These are phyloP conservation scores for Salvator merianae DNA, from an alignment of 2,113 vertebrate genomes.

Conservation along the genomic window DNA sequence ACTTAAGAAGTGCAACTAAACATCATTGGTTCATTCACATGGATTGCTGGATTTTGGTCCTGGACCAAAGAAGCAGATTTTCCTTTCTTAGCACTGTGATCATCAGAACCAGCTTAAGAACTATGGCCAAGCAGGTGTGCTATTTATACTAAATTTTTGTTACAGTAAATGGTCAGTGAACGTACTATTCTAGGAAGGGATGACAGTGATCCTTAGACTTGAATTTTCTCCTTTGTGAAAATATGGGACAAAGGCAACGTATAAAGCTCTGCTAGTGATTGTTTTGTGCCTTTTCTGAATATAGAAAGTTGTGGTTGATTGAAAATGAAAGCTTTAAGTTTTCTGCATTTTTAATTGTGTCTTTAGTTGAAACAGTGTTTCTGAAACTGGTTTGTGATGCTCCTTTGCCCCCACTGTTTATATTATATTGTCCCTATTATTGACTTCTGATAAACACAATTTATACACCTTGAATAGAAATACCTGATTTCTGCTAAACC, in stretches of 20 bases:
- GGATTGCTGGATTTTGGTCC: background rate
- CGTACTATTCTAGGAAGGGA: background rate
- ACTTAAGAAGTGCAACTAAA: background rate
- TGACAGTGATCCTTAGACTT: background rate
- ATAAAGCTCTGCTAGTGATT: background rate
- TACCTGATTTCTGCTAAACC: too few relatives aligned
- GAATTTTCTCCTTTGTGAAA: background rate
- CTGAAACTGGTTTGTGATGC: too few relatives aligned
- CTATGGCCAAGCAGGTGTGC: background rate
- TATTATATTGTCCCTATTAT: too few relatives aligned
- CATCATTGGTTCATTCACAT: background rate
- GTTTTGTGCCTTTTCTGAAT: background rate
- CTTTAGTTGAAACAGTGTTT: too few relatives aligned
- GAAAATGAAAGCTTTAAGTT: background rate
- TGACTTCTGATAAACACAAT: too few relatives aligned
- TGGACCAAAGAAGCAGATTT: background rate
- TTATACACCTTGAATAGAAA: too few relatives aligned
- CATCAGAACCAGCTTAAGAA: background rate
- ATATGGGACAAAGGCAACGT: background rate
- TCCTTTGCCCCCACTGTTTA: too few relatives aligned
- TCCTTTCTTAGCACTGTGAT: background rate
- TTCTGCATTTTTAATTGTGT: background rate
- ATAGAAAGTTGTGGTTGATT: background rate
- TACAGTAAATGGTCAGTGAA: background rate
- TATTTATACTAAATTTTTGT: background rate